phyloP scores from a whole-genome alignment of 2,113 vertebrate species.

The Trichechus manatus region DNA sequence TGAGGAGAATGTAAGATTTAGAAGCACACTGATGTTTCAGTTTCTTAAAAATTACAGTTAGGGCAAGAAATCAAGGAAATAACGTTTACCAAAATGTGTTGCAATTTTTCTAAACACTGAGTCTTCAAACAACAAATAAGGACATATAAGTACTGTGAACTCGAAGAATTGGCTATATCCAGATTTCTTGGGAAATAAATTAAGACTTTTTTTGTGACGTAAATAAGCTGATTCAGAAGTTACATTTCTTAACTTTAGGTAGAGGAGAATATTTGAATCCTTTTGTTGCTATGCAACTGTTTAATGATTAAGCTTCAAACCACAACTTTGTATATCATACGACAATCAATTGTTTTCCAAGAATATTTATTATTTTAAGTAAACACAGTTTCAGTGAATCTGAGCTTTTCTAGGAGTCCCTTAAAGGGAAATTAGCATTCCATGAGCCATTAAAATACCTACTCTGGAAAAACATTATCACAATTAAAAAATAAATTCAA shows the following conservation, averaged over 20 bases:
- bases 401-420: constrained; percentile 83
- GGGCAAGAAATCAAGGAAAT: constrained; percentile 42
- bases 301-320: constrained; percentile 86
- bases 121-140: constrained; percentile 64
- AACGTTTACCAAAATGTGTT: constrained; percentile 32
- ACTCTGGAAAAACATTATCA: constrained; percentile 81
- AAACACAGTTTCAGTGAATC: constrained; percentile 83
- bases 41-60: constrained; percentile 23
- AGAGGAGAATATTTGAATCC: constrained; percentile 88
- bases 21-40: constrained; percentile 35
- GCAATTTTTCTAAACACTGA: constrained; percentile 53
- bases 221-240: constrained; percentile 77
- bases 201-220: constrained; percentile 80
- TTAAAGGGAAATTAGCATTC: constrained; percentile 84
- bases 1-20: constrained; percentile 50
- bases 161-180: constrained; percentile 56
- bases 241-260: constrained; percentile 84
- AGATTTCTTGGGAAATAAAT: constrained; percentile 78
- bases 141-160: constrained; percentile 60
- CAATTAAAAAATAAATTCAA: constrained; percentile 82
- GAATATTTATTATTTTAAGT: constrained; percentile 90
- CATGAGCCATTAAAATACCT: constrained; percentile 84
- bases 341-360: constrained; percentile 92
- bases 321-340: constrained; percentile 82
- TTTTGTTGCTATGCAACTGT: constrained; percentile 95